These are phyloP conservation scores for Oscheius sp. DNA, from an alignment of 2,888 invertebrate genomes.

Conservation along the genomic window DNA sequence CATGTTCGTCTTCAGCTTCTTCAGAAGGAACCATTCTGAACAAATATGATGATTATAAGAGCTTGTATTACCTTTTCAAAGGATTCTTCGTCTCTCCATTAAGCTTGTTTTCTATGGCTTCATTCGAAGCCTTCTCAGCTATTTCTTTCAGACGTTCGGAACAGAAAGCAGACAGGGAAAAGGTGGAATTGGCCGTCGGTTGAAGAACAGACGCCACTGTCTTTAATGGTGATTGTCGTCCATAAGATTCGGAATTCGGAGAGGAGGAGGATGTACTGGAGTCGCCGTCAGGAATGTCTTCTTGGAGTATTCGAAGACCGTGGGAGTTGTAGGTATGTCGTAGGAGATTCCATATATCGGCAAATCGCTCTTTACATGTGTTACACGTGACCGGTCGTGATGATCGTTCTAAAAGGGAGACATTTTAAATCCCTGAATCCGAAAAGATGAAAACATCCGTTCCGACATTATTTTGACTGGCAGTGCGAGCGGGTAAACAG, in stretches of 20 bases:
- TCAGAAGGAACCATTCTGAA: slow-evolving; percentile 43
- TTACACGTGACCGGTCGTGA: slow-evolving; percentile 58
- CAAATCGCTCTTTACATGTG: slow-evolving; percentile 63
- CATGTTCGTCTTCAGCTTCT: slow-evolving; percentile 57
- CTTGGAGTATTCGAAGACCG: slow-evolving; percentile 61
- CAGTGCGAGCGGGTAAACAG: no score
- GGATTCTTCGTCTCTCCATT: slow-evolving; percentile 3
- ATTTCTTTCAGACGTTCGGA: slow-evolving; percentile 66
- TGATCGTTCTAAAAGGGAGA: slow-evolving; percentile 20
- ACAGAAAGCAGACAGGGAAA: slow-evolving; percentile 62
- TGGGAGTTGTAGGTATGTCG: slow-evolving; percentile 65
- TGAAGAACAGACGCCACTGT: slow-evolving; percentile 20
- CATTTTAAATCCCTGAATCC: background rate
- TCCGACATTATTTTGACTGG: no score
- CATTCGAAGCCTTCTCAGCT: slow-evolving; percentile 59
- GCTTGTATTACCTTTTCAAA: slow-evolving; percentile 13
- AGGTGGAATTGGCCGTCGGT: slow-evolving; percentile 49
- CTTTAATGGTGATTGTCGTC: slow-evolving; percentile 17
- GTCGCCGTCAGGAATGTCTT: slow-evolving; percentile 44
- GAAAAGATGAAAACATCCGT: no score
- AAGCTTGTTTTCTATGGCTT: slow-evolving; percentile 43
- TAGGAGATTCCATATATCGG: slow-evolving; percentile 66
- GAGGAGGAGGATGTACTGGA: slow-evolving; percentile 52
- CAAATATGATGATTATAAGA: background rate
- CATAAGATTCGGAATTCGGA: slow-evolving; percentile 44